A percentile compares a stretch with the other conserved stretches of the same genome.
These are phyloP conservation scores for Encarsia formosa DNA, from an alignment of 2,888 invertebrate genomes.

Conservation along the genomic window DNA sequence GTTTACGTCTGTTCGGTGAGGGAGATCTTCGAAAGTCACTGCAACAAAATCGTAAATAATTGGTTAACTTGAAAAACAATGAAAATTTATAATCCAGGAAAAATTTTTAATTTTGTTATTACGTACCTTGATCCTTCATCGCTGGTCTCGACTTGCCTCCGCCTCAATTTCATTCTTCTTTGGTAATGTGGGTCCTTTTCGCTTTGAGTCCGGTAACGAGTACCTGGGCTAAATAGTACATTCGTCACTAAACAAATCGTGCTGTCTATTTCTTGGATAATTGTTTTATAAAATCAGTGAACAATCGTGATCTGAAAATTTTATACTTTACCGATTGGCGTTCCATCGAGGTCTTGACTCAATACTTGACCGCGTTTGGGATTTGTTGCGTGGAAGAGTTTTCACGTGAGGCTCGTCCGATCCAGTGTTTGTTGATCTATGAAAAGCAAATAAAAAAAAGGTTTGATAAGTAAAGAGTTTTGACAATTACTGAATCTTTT, in stretches of 20 bases:
- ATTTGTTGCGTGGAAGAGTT: conserved; percentile 35
- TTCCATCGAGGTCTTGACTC: conserved; percentile 47
- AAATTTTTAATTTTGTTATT: not conserved
- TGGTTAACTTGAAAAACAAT: no score
- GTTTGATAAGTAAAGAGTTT: not conserved
- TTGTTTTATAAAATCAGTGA: not conserved
- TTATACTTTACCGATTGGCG: conserved; percentile 43
- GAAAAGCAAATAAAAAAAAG: not conserved
- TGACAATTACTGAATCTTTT: not conserved
- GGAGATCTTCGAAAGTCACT: conserved; percentile 39
- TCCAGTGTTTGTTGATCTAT: conserved; percentile 37
- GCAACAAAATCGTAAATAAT: not conserved
- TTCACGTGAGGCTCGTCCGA: conserved; percentile 37
- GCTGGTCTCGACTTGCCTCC: conserved; percentile 54
- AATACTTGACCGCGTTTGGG: conserved; percentile 37
- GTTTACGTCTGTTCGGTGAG: conserved; percentile 41
- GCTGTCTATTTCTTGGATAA: not conserved
- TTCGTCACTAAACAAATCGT: conserved; percentile 22
- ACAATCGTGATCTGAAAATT: not conserved
- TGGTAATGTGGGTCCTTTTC: conserved; percentile 84
- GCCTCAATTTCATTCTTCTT: conserved; percentile 63
- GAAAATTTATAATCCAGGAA: no score
- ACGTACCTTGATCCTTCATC: conserved; percentile 50
- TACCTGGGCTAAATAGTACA: conserved; percentile 57
- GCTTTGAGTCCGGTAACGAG: conserved; percentile 83